Evolutionary conservation across 2,113 vertebrate species (phyloP), one percentile per base, ranked within the genome.

Genomic region (Callipepla californica): DNA sequence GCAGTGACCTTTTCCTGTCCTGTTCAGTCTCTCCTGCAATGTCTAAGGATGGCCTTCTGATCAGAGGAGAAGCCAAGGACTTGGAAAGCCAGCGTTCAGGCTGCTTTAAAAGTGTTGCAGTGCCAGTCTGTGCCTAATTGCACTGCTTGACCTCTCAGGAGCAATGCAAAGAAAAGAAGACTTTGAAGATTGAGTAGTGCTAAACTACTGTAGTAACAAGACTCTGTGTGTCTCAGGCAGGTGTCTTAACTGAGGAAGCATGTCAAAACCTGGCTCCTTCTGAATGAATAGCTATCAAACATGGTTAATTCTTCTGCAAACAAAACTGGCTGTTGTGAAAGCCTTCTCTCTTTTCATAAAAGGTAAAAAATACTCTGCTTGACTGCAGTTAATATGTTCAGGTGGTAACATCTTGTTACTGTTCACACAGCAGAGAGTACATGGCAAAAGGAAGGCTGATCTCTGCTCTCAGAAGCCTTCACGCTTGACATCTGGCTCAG

Each of bases 111-210:
- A 83, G 82, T 80, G 36, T 53, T 67, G 32, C 53, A 63, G 10
- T 67, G 59, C 65, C 2, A 2, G 28, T 89, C 67, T 79, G 15
- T 83, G 90, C 82, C 50, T 90, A 74, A 77, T 78, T 91, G 82
- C 25, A 15, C 68, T 88, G 85, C 69, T 38, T 93, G 79, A 95
- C 82, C 90, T 90, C 47, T 18, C 21, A 63, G 76, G 51, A 90
- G 63, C 82, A 67, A 25, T 69, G 20, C 19, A 22, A 70, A 72
- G 50, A 44, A 87, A 84, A 81, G 4, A 20, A 28, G 51, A 8
- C 55, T 94, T 78, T 83, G 66, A 90, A 88, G 58, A 13, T 53
- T 69, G 84, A 89, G 42, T 87, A 50, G 42, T 92, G 63, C 87
- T 74, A 55, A 78, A 61, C 65, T 75, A 9, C 77, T 63, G 51